A percentile compares a stretch with the other conserved stretches of the same genome.
Conservation (phyloP, 2,113 vertebrate genomes). For the Channa argus region DNA sequence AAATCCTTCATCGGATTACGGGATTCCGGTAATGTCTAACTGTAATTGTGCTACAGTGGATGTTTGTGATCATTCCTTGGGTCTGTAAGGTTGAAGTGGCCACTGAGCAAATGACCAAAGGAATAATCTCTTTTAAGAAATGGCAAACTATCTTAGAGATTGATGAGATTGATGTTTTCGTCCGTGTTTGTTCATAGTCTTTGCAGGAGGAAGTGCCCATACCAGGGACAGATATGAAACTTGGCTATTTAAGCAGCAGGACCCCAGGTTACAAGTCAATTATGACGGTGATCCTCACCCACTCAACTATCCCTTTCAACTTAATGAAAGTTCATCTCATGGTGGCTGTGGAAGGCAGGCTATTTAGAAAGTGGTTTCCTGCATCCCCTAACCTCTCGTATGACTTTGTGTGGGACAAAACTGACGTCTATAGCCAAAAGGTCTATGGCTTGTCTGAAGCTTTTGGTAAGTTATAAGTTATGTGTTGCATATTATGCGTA, state of each 20-base stretch:
- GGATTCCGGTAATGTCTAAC: no score
- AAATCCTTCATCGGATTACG: no score
- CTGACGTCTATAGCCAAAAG: slow-evolving; percentile 98
- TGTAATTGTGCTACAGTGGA: slow-evolving; percentile 43
- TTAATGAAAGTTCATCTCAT: slow-evolving; percentile 99
- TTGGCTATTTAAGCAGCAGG: slow-evolving; percentile 95
- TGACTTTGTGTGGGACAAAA: slow-evolving; percentile 98
- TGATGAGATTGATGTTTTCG: slow-evolving; percentile 1
- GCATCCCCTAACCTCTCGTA: slow-evolving; percentile 93
- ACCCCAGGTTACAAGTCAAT: slow-evolving; percentile 96
- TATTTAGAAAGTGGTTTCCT: slow-evolving; percentile 97
- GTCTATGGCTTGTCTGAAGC: slow-evolving; percentile 95
- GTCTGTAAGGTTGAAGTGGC: slow-evolving; percentile 22
- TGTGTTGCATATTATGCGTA: no score
- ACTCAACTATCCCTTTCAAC: slow-evolving; percentile 94
- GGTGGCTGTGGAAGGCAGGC: slow-evolving; percentile 95
- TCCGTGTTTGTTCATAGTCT: slow-evolving; percentile 82
- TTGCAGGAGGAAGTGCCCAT: slow-evolving; percentile 92
- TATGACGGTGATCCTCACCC: slow-evolving; percentile 92
- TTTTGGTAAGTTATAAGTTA: slow-evolving; percentile 86
- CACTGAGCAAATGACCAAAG: no score
- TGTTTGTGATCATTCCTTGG: slow-evolving; percentile 49
- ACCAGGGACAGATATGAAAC: slow-evolving; percentile 90
- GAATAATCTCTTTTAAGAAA: no score
- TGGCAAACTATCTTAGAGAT: no score